These are phyloP conservation scores for Cepaea hortensis DNA, from an alignment of 2,888 invertebrate genomes.

Conservation along the genomic window DNA sequence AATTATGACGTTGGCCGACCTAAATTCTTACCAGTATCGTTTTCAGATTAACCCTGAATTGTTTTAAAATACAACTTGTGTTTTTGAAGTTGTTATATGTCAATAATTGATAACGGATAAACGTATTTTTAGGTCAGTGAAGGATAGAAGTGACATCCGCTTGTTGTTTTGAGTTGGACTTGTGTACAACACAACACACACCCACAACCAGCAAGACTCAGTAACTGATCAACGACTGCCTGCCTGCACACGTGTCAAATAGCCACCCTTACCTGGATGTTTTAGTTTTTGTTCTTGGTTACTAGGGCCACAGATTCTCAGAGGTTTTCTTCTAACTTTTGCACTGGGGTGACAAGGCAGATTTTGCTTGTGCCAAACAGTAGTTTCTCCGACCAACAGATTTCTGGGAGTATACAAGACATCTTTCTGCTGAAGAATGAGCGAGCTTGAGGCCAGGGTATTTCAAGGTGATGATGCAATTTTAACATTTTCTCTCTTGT, in stretches of 20 bases:
- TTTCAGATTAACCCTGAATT: not conserved
- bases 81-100: constrained; percentile 16
- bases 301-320: constrained; percentile 28
- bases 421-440: constrained; percentile 48
- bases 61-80: constrained; percentile 2
- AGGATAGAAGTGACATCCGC: constrained; percentile 45
- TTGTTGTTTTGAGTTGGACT: constrained; percentile 36
- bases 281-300: constrained; percentile 45
- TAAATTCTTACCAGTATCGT: constrained; percentile 59
- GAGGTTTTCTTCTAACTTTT: constrained; percentile 44
- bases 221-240: constrained; percentile 39
- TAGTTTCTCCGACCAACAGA: constrained; percentile 47
- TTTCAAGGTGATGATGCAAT: constrained; percentile 53
- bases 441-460: constrained; percentile 51
- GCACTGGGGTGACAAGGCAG: constrained; percentile 47
- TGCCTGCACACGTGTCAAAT: constrained; percentile 49
- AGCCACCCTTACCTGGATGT: constrained; percentile 43
- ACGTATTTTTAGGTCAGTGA: constrained; percentile 51
- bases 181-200: constrained; percentile 47
- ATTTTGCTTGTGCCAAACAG: constrained; percentile 43
- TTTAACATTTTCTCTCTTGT: constrained; percentile 40
- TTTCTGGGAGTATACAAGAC: constrained; percentile 45
- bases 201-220: constrained; percentile 43
- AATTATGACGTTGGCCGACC: constrained; percentile 69
- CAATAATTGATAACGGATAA: constrained; percentile 42